phyloP scores from a whole-genome alignment of 2,113 vertebrate genomes.

The Castor canadensis region DNA sequence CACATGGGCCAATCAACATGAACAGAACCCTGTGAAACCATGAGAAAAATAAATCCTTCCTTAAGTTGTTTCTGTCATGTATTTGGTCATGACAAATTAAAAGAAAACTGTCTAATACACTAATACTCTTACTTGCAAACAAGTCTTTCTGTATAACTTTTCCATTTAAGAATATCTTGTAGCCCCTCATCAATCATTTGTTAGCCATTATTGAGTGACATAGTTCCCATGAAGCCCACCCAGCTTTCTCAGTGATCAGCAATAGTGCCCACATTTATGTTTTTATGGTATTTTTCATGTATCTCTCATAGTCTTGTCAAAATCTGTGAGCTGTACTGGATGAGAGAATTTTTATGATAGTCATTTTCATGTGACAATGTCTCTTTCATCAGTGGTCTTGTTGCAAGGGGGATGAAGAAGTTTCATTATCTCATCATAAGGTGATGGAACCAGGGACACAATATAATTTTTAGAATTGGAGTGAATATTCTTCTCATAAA shows the following conservation, averaged over 20 bases:
- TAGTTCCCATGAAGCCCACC: neutral
- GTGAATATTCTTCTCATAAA: slow-evolving; percentile 16
- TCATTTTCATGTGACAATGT: neutral
- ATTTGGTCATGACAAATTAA: too few relatives aligned
- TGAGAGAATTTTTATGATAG: neutral
- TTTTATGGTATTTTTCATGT: neutral
- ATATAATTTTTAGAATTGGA: neutral
- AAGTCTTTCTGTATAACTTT: neutral
- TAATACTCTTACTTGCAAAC: neutral
- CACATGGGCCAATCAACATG: too few relatives aligned
- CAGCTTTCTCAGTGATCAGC: neutral
- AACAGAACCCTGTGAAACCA: too few relatives aligned
- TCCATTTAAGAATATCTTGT: neutral
- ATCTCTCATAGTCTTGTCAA: neutral
- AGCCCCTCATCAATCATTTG: neutral
- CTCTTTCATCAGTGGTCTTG: neutral
- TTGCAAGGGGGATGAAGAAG: neutral
- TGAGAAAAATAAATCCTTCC: too few relatives aligned
- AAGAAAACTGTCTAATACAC: too few relatives aligned
- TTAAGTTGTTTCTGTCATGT: too few relatives aligned
- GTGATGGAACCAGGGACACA: neutral
- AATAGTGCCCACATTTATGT: neutral
- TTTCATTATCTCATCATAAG: neutral
- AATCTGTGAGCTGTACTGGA: neutral
- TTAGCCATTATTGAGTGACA: neutral